These are phyloP conservation scores for Penaeus indicus DNA, from an alignment of 1,140 invertebrate genomes.

Conservation along the genomic window DNA sequence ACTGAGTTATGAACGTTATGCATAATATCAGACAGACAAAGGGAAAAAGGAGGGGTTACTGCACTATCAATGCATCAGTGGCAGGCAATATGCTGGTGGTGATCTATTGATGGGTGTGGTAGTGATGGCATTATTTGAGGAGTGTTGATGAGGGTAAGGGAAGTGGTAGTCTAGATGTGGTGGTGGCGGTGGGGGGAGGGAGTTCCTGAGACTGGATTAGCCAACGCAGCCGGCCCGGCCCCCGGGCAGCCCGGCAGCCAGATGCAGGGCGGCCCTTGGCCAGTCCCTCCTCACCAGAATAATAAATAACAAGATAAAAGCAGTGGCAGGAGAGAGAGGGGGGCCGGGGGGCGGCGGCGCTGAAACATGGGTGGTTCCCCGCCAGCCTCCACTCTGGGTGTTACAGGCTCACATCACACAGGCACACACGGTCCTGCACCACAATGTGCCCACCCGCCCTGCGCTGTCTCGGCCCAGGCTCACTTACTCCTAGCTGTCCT, in stretches of 20 bases:
- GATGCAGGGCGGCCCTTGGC: constrained; percentile 49
- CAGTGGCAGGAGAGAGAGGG: constrained; percentile 65
- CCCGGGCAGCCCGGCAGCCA: constrained; percentile 41
- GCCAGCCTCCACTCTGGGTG: constrained; percentile 58
- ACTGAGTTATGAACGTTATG: constrained; percentile 21
- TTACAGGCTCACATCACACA: constrained; percentile 55
- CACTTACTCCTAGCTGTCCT: constrained; percentile 45
- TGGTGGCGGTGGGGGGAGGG: constrained; percentile 56
- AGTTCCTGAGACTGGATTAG: constrained; percentile 61
- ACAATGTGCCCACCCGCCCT: constrained; percentile 47
- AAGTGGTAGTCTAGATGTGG: constrained; percentile 43
- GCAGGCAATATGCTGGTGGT: constrained; percentile 47
- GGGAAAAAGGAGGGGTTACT: constrained; percentile 39
- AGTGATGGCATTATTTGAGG: constrained; percentile 1
- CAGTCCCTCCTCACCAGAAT: constrained; percentile 54
- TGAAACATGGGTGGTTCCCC: constrained; percentile 51
- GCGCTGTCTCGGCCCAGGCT: constrained; percentile 47
- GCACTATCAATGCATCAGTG: constrained; percentile 45
- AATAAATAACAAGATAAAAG: constrained; percentile 65
- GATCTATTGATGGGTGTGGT: constrained; percentile 42
- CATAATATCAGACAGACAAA: neutral
- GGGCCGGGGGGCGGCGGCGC: constrained; percentile 49
- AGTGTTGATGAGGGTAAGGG: constrained; percentile 38
- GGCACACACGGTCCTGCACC: constrained; percentile 51
- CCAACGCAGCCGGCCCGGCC: constrained; percentile 44